These are phyloP conservation scores for Holacanthus passer DNA, from an alignment of 2,113 vertebrate species.

Conservation along the genomic window DNA sequence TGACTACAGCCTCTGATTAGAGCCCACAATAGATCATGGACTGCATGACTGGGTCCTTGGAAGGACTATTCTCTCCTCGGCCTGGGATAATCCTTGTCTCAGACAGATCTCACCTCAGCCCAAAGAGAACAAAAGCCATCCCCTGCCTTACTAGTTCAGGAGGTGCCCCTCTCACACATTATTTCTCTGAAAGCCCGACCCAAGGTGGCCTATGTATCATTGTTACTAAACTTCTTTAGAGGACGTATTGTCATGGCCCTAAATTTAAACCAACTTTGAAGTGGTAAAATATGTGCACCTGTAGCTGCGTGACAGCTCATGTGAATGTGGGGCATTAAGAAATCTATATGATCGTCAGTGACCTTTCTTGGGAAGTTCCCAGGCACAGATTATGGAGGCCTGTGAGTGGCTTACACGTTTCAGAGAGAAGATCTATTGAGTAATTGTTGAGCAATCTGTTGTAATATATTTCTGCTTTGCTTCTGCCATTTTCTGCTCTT, in stretches of 20 bases:
- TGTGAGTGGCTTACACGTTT: conserved; percentile 16
- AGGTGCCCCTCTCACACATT: conserved; percentile 62
- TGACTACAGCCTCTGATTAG: conserved; percentile 59
- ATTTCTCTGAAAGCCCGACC: conserved; percentile 43
- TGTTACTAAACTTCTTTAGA: conserved; percentile 43
- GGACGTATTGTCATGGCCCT: conserved; percentile 1
- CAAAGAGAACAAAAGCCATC: conserved; percentile 70
- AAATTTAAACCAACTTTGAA: conserved; percentile 27
- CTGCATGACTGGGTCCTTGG: conserved; percentile 63
- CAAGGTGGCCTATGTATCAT: conserved; percentile 38
- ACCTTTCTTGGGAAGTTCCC: conserved; percentile 43
- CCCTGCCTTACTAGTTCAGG: conserved; percentile 65
- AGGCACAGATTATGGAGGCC: conserved; percentile 17
- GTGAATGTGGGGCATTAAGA: conserved; percentile 34
- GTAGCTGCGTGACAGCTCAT: conserved; percentile 35
- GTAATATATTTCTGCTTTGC: neutral
- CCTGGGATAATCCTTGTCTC: conserved; percentile 70
- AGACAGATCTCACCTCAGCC: conserved; percentile 70
- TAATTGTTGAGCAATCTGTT: conserved; percentile 2
- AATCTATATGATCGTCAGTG: conserved; percentile 16
- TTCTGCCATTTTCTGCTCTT: neutral
- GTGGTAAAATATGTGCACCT: conserved; percentile 43
- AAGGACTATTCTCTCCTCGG: conserved; percentile 51
- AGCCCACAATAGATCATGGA: conserved; percentile 60
- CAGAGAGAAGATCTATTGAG: neutral